phyloP scores from a whole-genome alignment of 2,888 invertebrate genomes.

The Drosophila prostipennis region DNA sequence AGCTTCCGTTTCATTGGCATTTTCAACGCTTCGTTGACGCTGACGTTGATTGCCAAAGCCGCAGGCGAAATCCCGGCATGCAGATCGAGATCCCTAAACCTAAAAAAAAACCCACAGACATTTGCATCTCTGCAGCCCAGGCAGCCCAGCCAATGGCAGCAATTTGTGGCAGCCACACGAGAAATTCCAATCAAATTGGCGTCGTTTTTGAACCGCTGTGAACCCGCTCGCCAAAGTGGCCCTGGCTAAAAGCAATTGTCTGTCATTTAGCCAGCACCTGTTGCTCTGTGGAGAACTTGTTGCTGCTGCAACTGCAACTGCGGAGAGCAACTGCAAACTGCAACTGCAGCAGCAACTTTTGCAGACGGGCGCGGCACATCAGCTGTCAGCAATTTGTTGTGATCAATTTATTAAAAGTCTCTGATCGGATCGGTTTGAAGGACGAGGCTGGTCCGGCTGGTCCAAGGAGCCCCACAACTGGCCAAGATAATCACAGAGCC shows the following conservation, averaged over 20 bases:
- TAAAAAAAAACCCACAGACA: slow-evolving; percentile 9
- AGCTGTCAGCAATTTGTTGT: slow-evolving; percentile 83
- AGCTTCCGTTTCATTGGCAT: slow-evolving; percentile 77
- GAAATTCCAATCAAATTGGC: slow-evolving; percentile 78
- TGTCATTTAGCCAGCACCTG: slow-evolving; percentile 72
- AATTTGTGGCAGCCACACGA: slow-evolving; percentile 66
- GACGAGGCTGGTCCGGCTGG: slow-evolving; percentile 25
- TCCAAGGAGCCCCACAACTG: neutral
- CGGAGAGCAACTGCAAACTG: slow-evolving; percentile 32
- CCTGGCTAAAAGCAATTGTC: slow-evolving; percentile 51
- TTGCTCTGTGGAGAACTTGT: slow-evolving; percentile 75
- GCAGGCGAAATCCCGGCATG: slow-evolving; percentile 37
- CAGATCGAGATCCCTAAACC: slow-evolving; percentile 3
- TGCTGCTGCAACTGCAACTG: slow-evolving; percentile 41
- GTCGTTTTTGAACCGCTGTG: slow-evolving; percentile 13
- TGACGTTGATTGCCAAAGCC: slow-evolving; percentile 70
- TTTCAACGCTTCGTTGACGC: slow-evolving; percentile 75
- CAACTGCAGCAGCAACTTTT: slow-evolving; percentile 23
- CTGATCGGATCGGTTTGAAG: slow-evolving; percentile 23
- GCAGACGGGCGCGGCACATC: slow-evolving; percentile 63
- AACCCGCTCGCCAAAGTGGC: slow-evolving; percentile 24
- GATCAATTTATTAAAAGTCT: slow-evolving; percentile 81
- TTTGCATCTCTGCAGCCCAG: slow-evolving; percentile 60
- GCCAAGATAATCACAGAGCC: slow-evolving; percentile 37
- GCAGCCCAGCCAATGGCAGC: slow-evolving; percentile 63